Evolutionary conservation across 2,888 invertebrate species (phyloP).

Genomic region (Pedicia rivosa): DNA sequence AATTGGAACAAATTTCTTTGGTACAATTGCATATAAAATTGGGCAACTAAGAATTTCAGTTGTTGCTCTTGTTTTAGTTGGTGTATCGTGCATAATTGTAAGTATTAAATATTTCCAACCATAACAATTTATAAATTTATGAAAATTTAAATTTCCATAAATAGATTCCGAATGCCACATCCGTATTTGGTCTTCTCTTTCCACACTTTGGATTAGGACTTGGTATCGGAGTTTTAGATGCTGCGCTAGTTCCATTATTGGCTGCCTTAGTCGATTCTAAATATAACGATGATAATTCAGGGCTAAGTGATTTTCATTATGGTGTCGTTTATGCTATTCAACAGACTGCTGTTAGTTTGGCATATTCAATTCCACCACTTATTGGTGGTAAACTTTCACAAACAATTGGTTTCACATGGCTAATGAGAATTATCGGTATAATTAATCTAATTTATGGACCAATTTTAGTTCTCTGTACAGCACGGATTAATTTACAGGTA

Average conservation of each 20-base stretch:
- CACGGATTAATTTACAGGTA: too few species aligned
- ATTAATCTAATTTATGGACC: conserved; percentile 54
- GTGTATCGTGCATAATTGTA: conserved; percentile 44
- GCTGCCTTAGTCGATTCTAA: conserved; percentile 51
- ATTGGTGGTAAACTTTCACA: conserved; percentile 55
- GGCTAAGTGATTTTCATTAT: conserved; percentile 33
- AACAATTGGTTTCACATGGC: conserved; percentile 53
- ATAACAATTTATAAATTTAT: background rate
- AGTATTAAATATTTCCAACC: conserved; percentile 14
- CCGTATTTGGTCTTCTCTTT: conserved; percentile 43
- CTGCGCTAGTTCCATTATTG: conserved; percentile 60
- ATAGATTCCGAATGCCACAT: conserved; percentile 47
- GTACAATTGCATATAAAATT: conserved; percentile 42
- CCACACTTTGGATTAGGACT: conserved; percentile 68
- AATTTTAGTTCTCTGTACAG: conserved; percentile 26
- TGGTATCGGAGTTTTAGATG: conserved; percentile 67
- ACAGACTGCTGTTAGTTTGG: conserved; percentile 65
- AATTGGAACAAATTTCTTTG: conserved; percentile 65
- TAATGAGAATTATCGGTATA: conserved; percentile 54
- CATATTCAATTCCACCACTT: conserved; percentile 64
- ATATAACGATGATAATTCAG: conserved; percentile 20
- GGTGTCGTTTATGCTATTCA: conserved; percentile 71
- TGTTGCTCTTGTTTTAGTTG: conserved; percentile 44
- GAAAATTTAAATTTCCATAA: background rate
- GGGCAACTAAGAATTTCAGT: conserved; percentile 50